phyloP scores from a whole-genome alignment of 2,888 invertebrate species.

The Drosophila tripunctata region DNA sequence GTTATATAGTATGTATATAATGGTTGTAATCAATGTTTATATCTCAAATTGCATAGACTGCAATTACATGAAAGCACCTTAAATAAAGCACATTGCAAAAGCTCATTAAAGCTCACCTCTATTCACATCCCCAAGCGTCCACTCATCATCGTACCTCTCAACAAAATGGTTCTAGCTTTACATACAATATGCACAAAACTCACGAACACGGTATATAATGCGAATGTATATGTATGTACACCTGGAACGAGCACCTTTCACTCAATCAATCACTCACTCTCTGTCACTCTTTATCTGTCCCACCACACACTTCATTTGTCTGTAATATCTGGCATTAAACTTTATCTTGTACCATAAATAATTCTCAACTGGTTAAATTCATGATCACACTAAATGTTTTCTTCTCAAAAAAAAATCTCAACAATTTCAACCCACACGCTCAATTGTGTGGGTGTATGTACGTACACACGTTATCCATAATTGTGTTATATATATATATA shows the following conservation, averaged over 20 bases:
- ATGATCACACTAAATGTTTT: slow-evolving; percentile 52
- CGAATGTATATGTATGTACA: slow-evolving; percentile 60
- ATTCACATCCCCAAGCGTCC: too few relatives aligned
- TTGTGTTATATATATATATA: slow-evolving; percentile 52
- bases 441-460: slow-evolving; percentile 16
- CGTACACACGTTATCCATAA: slow-evolving; percentile 50
- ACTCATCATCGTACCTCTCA: slow-evolving; percentile 19
- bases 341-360: slow-evolving; percentile 15
- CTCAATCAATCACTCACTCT: slow-evolving; percentile 6
- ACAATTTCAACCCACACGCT: not conserved
- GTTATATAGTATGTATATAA: slow-evolving; percentile 1
- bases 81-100: slow-evolving; percentile 3
- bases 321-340: slow-evolving; percentile 32
- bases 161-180: slow-evolving; percentile 35
- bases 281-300: slow-evolving; percentile 16
- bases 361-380: slow-evolving; percentile 25
- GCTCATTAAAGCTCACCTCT: slow-evolving; percentile 14
- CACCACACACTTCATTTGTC: slow-evolving; percentile 31
- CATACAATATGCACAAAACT: slow-evolving; percentile 23
- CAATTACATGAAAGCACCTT: slow-evolving; percentile 22
- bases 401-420: not conserved
- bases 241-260: slow-evolving; percentile 44
- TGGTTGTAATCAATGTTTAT: slow-evolving; percentile 30
- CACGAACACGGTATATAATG: slow-evolving; percentile 47
- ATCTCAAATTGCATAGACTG: slow-evolving; percentile 17